Evolutionary conservation across 1,140 invertebrate genomes (phyloP), one percentile per base, ranked within the genome.

Genomic region (Bombus difficillimus): DNA sequence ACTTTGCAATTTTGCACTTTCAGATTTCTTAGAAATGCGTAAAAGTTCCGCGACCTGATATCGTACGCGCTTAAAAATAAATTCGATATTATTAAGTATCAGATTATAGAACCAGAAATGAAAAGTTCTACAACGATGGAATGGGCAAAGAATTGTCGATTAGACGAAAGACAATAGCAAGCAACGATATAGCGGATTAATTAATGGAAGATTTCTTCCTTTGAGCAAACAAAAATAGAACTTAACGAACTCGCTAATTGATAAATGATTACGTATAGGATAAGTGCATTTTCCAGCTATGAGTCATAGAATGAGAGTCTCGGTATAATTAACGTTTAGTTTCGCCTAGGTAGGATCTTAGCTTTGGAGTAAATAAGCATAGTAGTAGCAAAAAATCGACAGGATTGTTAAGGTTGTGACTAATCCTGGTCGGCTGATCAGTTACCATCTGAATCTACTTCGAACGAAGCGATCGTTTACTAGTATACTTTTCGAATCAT

Each of bases 21-120:
- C 47, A 62, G 22, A n/a, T 62, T 62, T 62, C 28, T 2, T 5
- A 62, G 28, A 10, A 62, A 62, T 10, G 2, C 1, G 22, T 8
- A 22, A 8, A 22, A 53, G 6, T 8, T 22, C 47, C 6, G 18
- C 6, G 18, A 53, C 47, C 47, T 8, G 22, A 22, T 53, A 6
- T 53, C 18, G 15, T 22, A 53, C 5, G 18, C 8, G 47, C 5
- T 8, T 22, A 1, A 1, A 13, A 28, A 28, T 62, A 62, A 62
- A n/a, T 59, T 59, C 57, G 10, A 28, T 3, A 3, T 22, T 53
- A 53, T 62, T 13, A 12, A n/a, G 12, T n/a, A n/a, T n/a, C 28
- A 12, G 25, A n/a, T n/a, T 8, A 28, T 10, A 28, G 28, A 62
- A 12, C 0, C 0, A 5, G 28, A 3, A n/a, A 62, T 4, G 59